Conservation (phyloP, 2,113 vertebrate species). For the Sarotherodon lohbergeri region DNA sequence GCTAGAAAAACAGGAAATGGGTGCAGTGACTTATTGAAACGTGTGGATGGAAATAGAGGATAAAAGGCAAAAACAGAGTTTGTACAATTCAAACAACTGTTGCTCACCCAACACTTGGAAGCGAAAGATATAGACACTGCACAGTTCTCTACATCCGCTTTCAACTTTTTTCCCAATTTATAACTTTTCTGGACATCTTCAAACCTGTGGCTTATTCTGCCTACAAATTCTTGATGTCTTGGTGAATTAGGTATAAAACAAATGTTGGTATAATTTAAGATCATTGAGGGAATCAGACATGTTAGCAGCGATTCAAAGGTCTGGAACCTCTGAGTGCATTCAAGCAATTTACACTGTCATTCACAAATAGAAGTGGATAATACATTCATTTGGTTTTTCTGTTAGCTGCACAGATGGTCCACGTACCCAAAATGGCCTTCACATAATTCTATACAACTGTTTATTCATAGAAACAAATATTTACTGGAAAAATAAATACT, state of each 20-base stretch:
- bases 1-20: background rate
- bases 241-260: background rate
- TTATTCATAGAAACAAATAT: background rate
- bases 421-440: background rate
- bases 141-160: background rate
- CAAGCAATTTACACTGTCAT: no score
- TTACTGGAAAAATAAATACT: accelerated
- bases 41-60: accelerated
- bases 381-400: background rate
- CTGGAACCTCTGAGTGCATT: background rate
- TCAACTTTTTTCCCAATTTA: background rate
- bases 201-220: background rate
- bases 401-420: background rate
- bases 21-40: background rate
- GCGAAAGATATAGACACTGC: accelerated
- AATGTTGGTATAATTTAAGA: background rate
- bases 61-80: background rate
- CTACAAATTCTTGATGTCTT: background rate
- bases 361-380: background rate
- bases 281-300: background rate
- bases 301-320: background rate
- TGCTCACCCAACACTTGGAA: background rate
- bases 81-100: background rate
- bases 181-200: background rate
- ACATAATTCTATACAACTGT: background rate